Conservation (phyloP, 2,888 invertebrate genomes). For the Oxytorus armatus region DNA sequence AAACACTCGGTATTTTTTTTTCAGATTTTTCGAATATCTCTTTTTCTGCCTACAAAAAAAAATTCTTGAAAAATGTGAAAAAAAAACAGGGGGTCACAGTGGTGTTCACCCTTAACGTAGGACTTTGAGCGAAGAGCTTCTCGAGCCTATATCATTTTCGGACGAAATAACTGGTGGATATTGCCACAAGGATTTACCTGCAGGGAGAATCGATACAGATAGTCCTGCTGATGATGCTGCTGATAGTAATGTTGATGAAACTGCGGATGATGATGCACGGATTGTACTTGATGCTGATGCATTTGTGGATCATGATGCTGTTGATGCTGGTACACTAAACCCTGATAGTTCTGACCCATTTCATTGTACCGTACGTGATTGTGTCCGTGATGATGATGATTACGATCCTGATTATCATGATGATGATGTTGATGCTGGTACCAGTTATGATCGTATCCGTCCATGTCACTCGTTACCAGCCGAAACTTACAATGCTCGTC, state of each 20-base stretch:
- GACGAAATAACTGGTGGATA: not conserved
- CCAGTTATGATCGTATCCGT: slow-evolving; percentile 79
- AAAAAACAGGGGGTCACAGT: too few relatives aligned
- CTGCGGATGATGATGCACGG: slow-evolving; percentile 73
- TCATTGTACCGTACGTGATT: slow-evolving; percentile 56
- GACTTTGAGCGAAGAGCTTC: too few relatives aligned
- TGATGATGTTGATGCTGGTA: slow-evolving; percentile 77
- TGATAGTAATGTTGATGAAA: slow-evolving; percentile 78
- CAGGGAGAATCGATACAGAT: slow-evolving; percentile 83
- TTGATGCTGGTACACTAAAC: slow-evolving; percentile 50
- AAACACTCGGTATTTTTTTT: too few relatives aligned
- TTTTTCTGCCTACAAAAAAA: too few relatives aligned
- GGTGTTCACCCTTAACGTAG: too few relatives aligned
- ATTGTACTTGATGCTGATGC: slow-evolving; percentile 68
- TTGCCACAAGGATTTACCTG: slow-evolving; percentile 76
- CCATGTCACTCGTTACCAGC: slow-evolving; percentile 75
- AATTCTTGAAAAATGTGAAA: too few relatives aligned
- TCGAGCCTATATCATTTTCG: too few relatives aligned
- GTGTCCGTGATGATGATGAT: slow-evolving; percentile 65
- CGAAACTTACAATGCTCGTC: slow-evolving; percentile 33
- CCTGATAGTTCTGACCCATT: slow-evolving; percentile 40
- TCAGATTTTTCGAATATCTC: too few relatives aligned
- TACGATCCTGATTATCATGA: slow-evolving; percentile 73
- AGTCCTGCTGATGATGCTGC: slow-evolving; percentile 81
- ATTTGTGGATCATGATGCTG: slow-evolving; percentile 65